Conservation (phyloP, 2,888 invertebrate genomes). For the Eurytoma californica region DNA sequence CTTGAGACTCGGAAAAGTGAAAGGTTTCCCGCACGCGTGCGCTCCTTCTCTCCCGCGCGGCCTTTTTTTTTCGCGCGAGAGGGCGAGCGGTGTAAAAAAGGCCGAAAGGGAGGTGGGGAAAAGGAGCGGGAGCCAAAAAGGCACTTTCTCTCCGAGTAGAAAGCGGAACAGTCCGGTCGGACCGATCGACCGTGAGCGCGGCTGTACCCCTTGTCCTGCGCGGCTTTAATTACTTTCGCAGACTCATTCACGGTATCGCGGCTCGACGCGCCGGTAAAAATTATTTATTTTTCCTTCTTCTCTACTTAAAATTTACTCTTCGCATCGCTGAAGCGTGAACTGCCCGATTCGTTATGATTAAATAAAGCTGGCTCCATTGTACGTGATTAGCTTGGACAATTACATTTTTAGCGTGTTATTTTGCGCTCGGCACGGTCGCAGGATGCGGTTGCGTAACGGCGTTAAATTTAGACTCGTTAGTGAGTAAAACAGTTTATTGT, state of each 20-base stretch:
- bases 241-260: not conserved
- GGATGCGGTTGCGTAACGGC: slow-evolving; percentile 14
- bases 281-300: no score
- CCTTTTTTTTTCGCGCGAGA: slow-evolving; percentile 13
- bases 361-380: not conserved
- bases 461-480: not conserved
- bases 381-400: not conserved
- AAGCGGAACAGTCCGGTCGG: slow-evolving; percentile 54
- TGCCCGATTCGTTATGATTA: not conserved
- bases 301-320: no score
- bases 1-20: slow-evolving; percentile 42
- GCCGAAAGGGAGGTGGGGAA: slow-evolving; percentile 1
- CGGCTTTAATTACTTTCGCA: not conserved
- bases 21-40: slow-evolving; percentile 35
- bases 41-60: not conserved
- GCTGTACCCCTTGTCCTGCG: not conserved
- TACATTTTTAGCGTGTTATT: slow-evolving; percentile 1
- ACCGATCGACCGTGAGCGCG: slow-evolving; percentile 30
- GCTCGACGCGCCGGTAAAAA: no score
- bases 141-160: slow-evolving; percentile 56
- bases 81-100: slow-evolving; percentile 5
- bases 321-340: not conserved
- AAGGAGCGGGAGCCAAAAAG: slow-evolving; percentile 31
- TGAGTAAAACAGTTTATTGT: slow-evolving; percentile 31
- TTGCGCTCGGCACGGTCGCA: not conserved